These are phyloP conservation scores for Neoitamus cyanurus DNA, from an alignment of 2,888 invertebrate species.

Conservation along the genomic window DNA sequence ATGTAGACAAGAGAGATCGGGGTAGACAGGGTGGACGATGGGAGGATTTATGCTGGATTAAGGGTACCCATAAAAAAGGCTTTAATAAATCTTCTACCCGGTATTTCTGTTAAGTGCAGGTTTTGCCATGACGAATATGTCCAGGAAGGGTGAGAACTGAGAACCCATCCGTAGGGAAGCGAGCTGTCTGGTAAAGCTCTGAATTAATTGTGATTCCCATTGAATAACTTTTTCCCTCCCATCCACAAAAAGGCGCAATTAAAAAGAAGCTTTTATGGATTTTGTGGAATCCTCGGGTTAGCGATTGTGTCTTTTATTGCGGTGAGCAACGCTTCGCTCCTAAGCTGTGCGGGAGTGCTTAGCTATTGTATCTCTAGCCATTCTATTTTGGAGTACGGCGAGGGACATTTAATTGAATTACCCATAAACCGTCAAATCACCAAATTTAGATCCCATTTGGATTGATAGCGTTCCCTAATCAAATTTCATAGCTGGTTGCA, in stretches of 20 bases:
- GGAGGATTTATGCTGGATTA: background rate
- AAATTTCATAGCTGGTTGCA: conserved; percentile 9
- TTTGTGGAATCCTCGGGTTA: background rate
- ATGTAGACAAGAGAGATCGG: background rate
- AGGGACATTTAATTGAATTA: background rate
- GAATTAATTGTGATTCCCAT: background rate
- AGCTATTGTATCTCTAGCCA: background rate
- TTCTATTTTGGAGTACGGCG: background rate
- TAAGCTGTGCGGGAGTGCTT: background rate
- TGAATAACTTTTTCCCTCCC: background rate
- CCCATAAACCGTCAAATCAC: background rate
- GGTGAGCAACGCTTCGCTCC: background rate
- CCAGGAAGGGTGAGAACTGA: background rate
- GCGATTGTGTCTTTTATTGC: background rate
- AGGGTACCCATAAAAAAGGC: conserved; percentile 23
- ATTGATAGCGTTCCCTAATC: background rate
- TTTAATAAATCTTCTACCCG: conserved; percentile 23
- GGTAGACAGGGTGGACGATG: background rate
- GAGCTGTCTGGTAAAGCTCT: background rate
- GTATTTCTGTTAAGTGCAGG: conserved; percentile 24
- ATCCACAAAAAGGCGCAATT: background rate
- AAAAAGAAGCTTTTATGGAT: background rate
- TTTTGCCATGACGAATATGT: background rate
- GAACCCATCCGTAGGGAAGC: background rate
- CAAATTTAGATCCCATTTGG: background rate